Evolutionary conservation across 2,113 vertebrate species (phyloP), one percentile per base, ranked within the genome.

Genomic region (Anseranas semipalmata): DNA sequence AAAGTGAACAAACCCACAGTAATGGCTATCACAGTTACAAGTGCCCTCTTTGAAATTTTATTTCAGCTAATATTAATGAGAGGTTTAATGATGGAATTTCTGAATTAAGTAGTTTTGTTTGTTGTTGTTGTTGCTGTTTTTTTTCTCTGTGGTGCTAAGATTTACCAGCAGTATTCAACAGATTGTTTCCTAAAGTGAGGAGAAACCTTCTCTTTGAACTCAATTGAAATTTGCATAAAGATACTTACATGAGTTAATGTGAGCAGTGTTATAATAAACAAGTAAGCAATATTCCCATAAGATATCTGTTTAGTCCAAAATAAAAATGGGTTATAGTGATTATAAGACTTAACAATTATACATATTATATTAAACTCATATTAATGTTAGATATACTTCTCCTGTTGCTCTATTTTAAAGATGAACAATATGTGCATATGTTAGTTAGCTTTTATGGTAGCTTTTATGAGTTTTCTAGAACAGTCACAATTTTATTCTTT

Each of bases 381-480:
- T 93, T 96, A 87, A 87, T 74, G 15, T 28, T 71, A 86, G 39
- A 95, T 46, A 76, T 92, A 33, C 4, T 83, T 79, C 32, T 55
- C 39, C 21, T 73, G 7, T 48, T 63, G 3, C 4, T 75, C 7
- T 21, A 3, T 59, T 82, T 93, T 41, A 97, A 97, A 80, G 15
- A 50, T 81, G 53, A 79, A 87, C 77, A 76, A 43, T 46, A 46
- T 15, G 9, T 82, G 24, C 30, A 30, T 70, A 58, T 66, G 24
- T 91, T 85, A 82, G 45, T 73, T 95, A 93, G 52, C 3, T 93
- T 93, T 97, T 96, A 91, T 91, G 53, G 52, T 87, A 19, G 27
- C 35, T 91, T 97, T 97, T 90, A 93, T 94, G 52, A 79, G n/a
- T 91, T 96, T 97, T 95, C 85, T 93, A 77, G 60, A 95, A 95